These are phyloP conservation scores for Dicerorhinus sumatrensis DNA, from an alignment of 2,113 vertebrate species.

Conservation along the genomic window DNA sequence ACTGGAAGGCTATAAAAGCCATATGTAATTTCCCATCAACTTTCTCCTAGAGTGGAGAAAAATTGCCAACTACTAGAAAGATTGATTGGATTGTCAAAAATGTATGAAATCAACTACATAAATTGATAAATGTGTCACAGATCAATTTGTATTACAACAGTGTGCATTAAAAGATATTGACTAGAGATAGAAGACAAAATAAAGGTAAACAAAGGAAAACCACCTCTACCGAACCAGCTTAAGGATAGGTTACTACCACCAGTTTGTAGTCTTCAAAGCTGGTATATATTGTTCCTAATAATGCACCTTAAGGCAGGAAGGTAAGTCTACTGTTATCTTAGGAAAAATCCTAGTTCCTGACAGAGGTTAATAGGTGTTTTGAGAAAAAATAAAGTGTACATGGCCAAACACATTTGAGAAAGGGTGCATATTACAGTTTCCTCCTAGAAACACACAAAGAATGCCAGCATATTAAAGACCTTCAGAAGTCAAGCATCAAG, in stretches of 20 bases:
- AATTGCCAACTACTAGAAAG: neutral
- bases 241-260: neutral
- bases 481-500: neutral
- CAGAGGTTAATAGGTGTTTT: neutral
- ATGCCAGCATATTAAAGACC: neutral
- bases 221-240: neutral
- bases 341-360: neutral
- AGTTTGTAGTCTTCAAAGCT: neutral
- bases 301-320: neutral
- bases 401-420: neutral
- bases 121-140: neutral
- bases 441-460: neutral
- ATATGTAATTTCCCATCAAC: neutral
- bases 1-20: neutral
- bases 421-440: neutral
- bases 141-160: neutral
- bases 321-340: neutral
- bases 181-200: neutral
- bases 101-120: neutral
- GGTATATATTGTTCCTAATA: neutral
- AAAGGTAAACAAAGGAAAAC: neutral
- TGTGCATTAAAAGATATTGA: neutral
- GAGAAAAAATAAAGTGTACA: neutral
- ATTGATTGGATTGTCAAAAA: neutral
- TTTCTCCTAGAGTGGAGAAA: neutral